A percentile compares a stretch with the other conserved stretches of the same genome.
phyloP scores from a whole-genome alignment of 37 sponge, comb jelly and placozoan genomes.

The Axinella damicornis region DNA sequence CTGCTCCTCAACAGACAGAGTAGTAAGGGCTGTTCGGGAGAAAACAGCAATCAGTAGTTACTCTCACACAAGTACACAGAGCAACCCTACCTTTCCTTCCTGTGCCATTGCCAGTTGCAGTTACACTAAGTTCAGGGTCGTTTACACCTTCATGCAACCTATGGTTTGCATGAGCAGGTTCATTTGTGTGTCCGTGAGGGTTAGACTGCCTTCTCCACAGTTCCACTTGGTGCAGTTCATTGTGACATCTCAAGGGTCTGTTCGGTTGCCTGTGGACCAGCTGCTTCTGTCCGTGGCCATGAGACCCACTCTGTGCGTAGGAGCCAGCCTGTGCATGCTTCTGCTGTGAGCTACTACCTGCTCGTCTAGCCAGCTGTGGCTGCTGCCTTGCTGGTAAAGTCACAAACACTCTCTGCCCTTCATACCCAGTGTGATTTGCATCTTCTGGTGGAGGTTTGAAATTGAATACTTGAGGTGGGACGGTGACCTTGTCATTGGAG shows the following conservation, averaged over 20 bases:
- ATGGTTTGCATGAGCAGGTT: not conserved
- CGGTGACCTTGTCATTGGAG: not conserved
- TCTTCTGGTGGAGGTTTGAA: not conserved
- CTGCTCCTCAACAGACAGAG: slow-evolving; percentile 66
- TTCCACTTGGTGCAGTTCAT: not conserved
- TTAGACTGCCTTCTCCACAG: slow-evolving; percentile 16
- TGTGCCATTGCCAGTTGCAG: not conserved
- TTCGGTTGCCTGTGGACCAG: not conserved
- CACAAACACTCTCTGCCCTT: no score
- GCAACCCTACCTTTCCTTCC: no score
- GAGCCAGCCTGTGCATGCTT: not conserved
- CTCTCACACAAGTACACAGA: no score
- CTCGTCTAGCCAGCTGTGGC: no score
- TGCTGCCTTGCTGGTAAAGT: no score
- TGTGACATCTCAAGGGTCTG: slow-evolving; percentile 3
- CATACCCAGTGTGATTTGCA: no score
- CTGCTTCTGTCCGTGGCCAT: not conserved
- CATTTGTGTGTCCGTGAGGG: not conserved
- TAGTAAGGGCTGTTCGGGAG: not conserved
- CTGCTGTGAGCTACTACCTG: not conserved
- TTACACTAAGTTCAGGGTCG: not conserved
- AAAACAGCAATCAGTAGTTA: no score
- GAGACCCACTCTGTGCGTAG: no score
- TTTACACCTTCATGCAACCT: not conserved
- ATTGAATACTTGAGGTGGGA: slow-evolving; percentile 31